Conservation (phyloP, 2,113 vertebrate species). For the Pavo muticus region DNA sequence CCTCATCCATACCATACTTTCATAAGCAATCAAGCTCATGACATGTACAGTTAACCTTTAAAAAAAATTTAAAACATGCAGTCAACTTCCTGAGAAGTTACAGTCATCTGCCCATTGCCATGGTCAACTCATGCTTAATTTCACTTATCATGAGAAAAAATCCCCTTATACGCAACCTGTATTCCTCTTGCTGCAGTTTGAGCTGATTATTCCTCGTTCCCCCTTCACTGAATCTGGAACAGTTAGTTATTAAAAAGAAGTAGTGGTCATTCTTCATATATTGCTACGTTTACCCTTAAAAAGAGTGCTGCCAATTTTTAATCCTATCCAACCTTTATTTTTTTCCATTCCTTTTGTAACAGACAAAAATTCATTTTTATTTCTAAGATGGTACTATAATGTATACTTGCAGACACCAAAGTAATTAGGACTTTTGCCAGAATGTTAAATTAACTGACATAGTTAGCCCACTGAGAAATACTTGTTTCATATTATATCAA, state of each 20-base stretch:
- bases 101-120: background rate
- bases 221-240: background rate
- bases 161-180: background rate
- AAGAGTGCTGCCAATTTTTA: background rate
- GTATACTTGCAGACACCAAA: background rate
- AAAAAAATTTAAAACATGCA: background rate
- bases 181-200: background rate
- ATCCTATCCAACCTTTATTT: background rate
- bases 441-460: background rate
- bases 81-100: background rate
- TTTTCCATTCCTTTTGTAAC: background rate
- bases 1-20: background rate
- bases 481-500: background rate
- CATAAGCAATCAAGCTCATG: background rate
- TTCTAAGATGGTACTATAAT: background rate
- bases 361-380: background rate
- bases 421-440: conserved; percentile 24
- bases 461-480: conserved; percentile 6
- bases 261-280: background rate
- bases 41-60: background rate
- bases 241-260: background rate
- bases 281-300: background rate
- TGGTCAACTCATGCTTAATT: background rate
- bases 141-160: background rate
- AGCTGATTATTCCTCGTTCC: background rate